phyloP scores from a whole-genome alignment of 2,113 vertebrate species.

The Jaculus jaculus region DNA sequence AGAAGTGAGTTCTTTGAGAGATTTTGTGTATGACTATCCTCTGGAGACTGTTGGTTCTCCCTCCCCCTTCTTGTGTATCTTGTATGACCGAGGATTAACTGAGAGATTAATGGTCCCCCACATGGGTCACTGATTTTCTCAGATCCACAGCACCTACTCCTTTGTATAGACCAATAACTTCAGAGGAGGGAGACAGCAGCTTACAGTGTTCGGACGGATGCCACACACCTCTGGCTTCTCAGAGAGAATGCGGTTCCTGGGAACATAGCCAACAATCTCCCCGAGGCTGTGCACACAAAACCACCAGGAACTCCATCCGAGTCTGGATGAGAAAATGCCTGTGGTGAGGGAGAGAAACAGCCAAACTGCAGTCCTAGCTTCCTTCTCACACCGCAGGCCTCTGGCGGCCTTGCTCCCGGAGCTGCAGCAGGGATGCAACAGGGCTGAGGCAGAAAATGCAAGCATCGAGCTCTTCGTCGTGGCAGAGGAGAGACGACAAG shows the following conservation, averaged over 20 bases:
- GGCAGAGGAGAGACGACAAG: too few species aligned
- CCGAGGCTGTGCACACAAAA: not conserved
- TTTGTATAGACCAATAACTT: slow-evolving; percentile 6
- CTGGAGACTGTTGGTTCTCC: not conserved
- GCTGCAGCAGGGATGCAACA: too few species aligned
- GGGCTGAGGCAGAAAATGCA: not conserved
- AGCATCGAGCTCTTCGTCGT: not conserved
- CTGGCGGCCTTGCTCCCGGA: not conserved
- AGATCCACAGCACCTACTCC: slow-evolving; percentile 40
- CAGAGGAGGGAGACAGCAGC: not conserved
- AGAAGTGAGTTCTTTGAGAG: slow-evolving; percentile 22
- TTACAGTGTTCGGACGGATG: not conserved
- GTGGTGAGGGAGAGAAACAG: not conserved
- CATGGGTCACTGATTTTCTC: slow-evolving; percentile 58
- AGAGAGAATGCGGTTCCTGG: slow-evolving; percentile 60
- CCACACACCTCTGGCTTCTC: slow-evolving; percentile 62
- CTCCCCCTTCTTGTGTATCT: not conserved
- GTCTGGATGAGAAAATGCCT: not conserved
- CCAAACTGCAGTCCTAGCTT: not conserved
- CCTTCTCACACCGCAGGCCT: not conserved
- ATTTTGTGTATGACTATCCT: not conserved
- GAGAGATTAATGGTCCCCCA: slow-evolving; percentile 63
- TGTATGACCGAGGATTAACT: not conserved
- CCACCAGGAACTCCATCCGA: slow-evolving; percentile 29
- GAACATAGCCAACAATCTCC: slow-evolving; percentile 51